Evolutionary conservation across 2,797 vertebrate genomes (phyloP).

Genomic region (Hafferia zeledoni): DNA sequence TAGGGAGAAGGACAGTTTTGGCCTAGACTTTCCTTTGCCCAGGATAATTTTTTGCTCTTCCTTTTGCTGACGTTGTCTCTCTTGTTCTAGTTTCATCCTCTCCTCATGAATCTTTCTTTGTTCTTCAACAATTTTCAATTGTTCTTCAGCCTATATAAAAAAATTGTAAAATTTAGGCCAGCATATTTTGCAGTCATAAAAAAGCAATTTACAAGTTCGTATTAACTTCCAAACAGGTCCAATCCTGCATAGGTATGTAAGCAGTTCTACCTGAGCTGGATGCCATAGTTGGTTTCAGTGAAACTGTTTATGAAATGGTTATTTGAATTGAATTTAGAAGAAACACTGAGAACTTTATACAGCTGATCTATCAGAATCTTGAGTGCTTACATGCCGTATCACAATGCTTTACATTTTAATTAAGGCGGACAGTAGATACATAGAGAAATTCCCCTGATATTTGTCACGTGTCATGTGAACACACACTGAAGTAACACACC

Average conservation of each 20-base stretch:
- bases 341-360: background rate
- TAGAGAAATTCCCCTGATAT: background rate
- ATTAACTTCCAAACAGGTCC: constrained; percentile 16
- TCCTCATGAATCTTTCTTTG: constrained; percentile 99
- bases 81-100: constrained; percentile 99
- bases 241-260: background rate
- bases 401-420: background rate
- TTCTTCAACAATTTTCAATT: constrained; percentile 99
- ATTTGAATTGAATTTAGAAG: background rate
- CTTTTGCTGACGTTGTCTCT: constrained; percentile 97
- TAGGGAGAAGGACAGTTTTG: constrained; percentile 96
- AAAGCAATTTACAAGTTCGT: constrained; percentile 24
- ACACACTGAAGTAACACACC: background rate
- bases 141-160: constrained; percentile 91
- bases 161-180: constrained; percentile 45
- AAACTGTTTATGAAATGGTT: background rate
- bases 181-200: constrained; percentile 4
- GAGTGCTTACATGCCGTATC: background rate
- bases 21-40: constrained; percentile 98
- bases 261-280: background rate
- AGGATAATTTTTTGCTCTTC: constrained; percentile 99
- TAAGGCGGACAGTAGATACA: background rate
- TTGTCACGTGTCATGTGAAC: background rate
- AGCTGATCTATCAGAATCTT: background rate
- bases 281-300: background rate